Evolutionary conservation across 2,888 invertebrate genomes (phyloP).

Genomic region (Leptinotarsa peninsularis): DNA sequence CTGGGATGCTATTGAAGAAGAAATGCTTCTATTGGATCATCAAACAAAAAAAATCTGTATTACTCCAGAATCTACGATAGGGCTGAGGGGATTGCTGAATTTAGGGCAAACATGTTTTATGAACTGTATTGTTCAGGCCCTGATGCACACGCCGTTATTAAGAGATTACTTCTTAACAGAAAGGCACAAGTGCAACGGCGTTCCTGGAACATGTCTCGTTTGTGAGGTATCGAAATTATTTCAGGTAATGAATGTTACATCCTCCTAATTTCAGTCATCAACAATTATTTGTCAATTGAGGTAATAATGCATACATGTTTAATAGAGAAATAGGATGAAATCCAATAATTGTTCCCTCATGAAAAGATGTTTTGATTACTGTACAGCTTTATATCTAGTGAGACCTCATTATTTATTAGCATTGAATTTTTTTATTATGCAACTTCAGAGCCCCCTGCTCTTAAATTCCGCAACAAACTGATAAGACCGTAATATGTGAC

Average conservation of each 20-base stretch:
- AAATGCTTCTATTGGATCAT: conserved; percentile 79
- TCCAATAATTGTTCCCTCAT: too few species aligned
- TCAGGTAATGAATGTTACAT: conserved; percentile 74
- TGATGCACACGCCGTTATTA: conserved; percentile 94
- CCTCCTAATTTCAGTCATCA: neutral
- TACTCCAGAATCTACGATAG: conserved; percentile 85
- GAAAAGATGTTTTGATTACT: too few species aligned
- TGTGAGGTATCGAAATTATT: conserved; percentile 96
- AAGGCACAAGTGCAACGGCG: conserved; percentile 85
- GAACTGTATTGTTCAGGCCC: conserved; percentile 96
- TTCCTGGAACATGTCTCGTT: conserved; percentile 85
- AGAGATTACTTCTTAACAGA: conserved; percentile 96
- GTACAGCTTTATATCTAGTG: too few species aligned
- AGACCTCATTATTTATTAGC: too few species aligned
- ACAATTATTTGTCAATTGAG: too few species aligned
- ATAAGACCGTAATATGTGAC: too few species aligned
- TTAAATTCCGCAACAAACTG: too few species aligned
- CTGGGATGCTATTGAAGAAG: conserved; percentile 84
- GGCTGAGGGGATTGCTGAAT: conserved; percentile 93
- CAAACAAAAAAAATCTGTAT: conserved; percentile 84
- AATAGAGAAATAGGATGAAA: too few species aligned
- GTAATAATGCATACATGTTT: too few species aligned
- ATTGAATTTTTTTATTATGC: too few species aligned
- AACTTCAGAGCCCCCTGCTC: too few species aligned
- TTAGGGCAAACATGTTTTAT: conserved; percentile 98